A percentile compares a stretch with the other conserved stretches of the same genome.
These are phyloP conservation scores for mouse (Mus musculus) DNA, from an alignment of 2,113 vertebrate genomes.

Conservation along the genomic window GRCm39 chr15:86059501-86060000, in stretches of 20 bases:
- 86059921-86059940: background rate
- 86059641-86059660: no score
- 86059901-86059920: background rate
- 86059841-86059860: fast-evolving
- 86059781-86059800: background rate
- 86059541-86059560: background rate
- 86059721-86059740: no score
- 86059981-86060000: background rate
- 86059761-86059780: background rate
- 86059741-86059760: background rate
- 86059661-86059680: background rate
- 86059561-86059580: background rate
- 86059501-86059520: background rate
- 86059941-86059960: background rate
- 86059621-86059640: background rate
- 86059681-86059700: background rate
- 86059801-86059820: fast-evolving
- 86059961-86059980: background rate
- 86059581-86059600: background rate
- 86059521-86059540: background rate
- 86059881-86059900: no score
- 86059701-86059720: background rate
- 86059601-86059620: background rate
- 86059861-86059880: background rate
- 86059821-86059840: background rate